Percentiles rank a stretch among this genome's conserved stretches.
Evolutionary conservation across 2,888 invertebrate genomes (phyloP).

Genomic region (Harmothoe impar): DNA sequence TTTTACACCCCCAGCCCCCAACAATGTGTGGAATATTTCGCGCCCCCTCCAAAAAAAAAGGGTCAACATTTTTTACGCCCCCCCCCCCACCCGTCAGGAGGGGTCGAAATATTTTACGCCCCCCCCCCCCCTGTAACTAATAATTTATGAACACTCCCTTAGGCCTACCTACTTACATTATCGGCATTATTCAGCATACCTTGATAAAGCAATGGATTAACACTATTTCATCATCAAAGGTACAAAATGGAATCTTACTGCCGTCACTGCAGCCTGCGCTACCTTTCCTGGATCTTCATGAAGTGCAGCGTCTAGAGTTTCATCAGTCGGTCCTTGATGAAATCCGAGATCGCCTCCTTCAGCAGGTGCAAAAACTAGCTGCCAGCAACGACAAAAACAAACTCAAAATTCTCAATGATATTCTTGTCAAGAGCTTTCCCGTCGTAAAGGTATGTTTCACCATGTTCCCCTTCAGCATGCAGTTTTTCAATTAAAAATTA

Average conservation of each 20-base stretch:
- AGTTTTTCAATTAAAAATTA: not conserved
- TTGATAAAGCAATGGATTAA: too few species aligned
- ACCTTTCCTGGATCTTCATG: slow-evolving; percentile 96
- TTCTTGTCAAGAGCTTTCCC: slow-evolving; percentile 95
- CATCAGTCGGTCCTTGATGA: slow-evolving; percentile 89
- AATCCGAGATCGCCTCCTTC: slow-evolving; percentile 78
- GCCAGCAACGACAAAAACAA: slow-evolving; percentile 82
- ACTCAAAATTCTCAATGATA: slow-evolving; percentile 93
- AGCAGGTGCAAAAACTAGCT: slow-evolving; percentile 77
- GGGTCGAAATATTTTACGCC: too few species aligned
- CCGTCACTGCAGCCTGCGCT: slow-evolving; percentile 97
- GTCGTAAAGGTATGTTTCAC: slow-evolving; percentile 89
- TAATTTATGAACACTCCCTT: too few species aligned
- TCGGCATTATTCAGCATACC: too few species aligned
- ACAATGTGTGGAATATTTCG: too few species aligned
- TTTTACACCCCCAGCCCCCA: too few species aligned
- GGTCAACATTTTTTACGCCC: too few species aligned
- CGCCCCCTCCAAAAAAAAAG: too few species aligned
- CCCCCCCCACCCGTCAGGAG: too few species aligned
- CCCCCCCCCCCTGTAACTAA: too few species aligned
- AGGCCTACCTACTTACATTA: too few species aligned
- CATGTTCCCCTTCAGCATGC: not conserved
- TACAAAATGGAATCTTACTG: slow-evolving; percentile 86
- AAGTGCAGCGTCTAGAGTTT: slow-evolving; percentile 95
- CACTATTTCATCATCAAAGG: too few species aligned